These are phyloP conservation scores for Melinaea marsaeus DNA, from an alignment of 2,888 invertebrate species.

Conservation along the genomic window DNA sequence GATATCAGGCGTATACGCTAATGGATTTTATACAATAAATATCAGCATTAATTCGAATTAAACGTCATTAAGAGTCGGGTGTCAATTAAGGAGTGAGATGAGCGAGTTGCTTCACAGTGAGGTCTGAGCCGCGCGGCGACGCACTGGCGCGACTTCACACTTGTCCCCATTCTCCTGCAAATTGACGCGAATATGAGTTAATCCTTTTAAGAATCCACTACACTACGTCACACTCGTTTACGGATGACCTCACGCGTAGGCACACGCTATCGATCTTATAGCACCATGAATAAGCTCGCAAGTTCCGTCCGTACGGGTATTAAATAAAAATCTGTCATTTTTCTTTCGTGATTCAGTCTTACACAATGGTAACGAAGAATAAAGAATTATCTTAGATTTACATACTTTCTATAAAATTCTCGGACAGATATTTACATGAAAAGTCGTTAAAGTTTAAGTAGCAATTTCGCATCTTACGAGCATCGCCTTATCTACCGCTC, in stretches of 20 bases:
- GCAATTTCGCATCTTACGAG: constrained; percentile 45
- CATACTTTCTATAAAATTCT: constrained; percentile 28
- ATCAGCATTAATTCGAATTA: constrained; percentile 27
- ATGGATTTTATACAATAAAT: constrained; percentile 24
- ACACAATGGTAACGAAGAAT: constrained; percentile 31
- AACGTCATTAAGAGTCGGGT: constrained; percentile 31
- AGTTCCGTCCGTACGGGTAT: constrained; percentile 26
- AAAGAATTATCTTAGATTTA: constrained; percentile 19
- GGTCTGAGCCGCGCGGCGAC: constrained; percentile 41
- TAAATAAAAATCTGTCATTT: constrained; percentile 31
- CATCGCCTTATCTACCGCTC: constrained; percentile 45
- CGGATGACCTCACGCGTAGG: constrained; percentile 50
- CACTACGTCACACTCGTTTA: constrained; percentile 47
- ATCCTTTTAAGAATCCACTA: constrained; percentile 65
- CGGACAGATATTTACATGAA: constrained; percentile 37
- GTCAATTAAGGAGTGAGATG: constrained; percentile 47
- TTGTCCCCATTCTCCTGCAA: constrained; percentile 68
- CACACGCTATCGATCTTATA: constrained; percentile 29
- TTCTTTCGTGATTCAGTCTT: constrained; percentile 41
- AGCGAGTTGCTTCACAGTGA: constrained; percentile 31
- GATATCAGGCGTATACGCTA: neutral
- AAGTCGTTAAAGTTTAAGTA: constrained; percentile 57
- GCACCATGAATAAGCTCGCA: constrained; percentile 33
- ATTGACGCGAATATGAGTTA: constrained; percentile 65
- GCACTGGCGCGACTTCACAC: constrained; percentile 55